Evolutionary conservation across 2,113 vertebrate genomes (phyloP).

Genomic region (Chaenogobius annularis): DNA sequence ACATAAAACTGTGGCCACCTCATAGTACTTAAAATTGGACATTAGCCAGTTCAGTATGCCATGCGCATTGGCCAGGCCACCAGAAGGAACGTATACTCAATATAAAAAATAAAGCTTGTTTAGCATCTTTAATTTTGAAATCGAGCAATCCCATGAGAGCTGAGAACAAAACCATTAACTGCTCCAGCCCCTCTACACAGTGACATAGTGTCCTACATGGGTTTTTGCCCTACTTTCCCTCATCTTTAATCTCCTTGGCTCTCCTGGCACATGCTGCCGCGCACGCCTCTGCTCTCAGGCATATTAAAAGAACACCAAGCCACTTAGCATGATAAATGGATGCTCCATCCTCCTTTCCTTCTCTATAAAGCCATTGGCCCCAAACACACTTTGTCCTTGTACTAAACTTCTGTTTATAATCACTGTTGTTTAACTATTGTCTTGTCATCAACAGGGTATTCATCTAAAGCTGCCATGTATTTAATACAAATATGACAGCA

Average conservation of each 20-base stretch:
- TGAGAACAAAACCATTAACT: slow-evolving; percentile 37
- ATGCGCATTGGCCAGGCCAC: neutral
- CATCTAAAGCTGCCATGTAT: slow-evolving; percentile 10
- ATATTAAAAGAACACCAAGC: slow-evolving; percentile 62
- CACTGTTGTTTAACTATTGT: slow-evolving; percentile 15
- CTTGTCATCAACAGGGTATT: slow-evolving; percentile 9
- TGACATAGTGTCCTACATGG: slow-evolving; percentile 55
- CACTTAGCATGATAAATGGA: slow-evolving; percentile 64
- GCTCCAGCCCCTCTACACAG: slow-evolving; percentile 22
- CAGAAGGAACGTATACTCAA: neutral
- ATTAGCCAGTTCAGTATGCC: neutral
- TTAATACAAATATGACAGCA: neutral
- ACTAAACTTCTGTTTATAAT: slow-evolving; percentile 3
- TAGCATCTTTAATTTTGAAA: slow-evolving; percentile 20
- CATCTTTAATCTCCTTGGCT: slow-evolving; percentile 48
- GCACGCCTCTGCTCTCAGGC: slow-evolving; percentile 55
- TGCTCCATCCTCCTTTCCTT: neutral
- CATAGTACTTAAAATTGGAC: neutral
- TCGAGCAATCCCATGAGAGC: slow-evolving; percentile 23
- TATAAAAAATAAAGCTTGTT: neutral
- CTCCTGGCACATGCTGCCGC: slow-evolving; percentile 16
- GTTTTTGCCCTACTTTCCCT: slow-evolving; percentile 62
- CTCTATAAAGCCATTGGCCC: slow-evolving; percentile 3
- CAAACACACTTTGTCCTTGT: slow-evolving; percentile 15
- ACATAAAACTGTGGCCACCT: neutral